phyloP scores from a whole-genome alignment of 2,888 invertebrate species.

The Liodrosophila aerea region DNA sequence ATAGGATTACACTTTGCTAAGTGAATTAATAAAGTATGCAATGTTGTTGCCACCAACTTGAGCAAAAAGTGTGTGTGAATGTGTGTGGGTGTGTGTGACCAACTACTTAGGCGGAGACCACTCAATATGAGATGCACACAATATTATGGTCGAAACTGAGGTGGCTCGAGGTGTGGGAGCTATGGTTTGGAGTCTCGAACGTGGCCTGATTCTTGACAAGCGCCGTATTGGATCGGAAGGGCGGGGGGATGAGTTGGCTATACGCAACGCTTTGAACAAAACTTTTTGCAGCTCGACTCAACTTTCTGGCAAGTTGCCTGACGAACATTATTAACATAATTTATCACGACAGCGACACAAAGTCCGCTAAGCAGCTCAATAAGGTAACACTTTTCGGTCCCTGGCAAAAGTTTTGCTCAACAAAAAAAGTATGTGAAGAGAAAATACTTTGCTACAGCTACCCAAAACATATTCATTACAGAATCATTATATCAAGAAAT shows the following conservation, averaged over 20 bases:
- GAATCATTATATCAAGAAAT: constrained; percentile 44
- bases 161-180: constrained; percentile 10
- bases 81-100: constrained; percentile 46
- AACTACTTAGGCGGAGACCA: constrained; percentile 72
- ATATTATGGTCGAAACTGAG: constrained; percentile 63
- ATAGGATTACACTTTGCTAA: constrained; percentile 79
- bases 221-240: too few relatives aligned
- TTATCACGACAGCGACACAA: constrained; percentile 69
- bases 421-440: not conserved
- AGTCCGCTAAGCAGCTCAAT: constrained; percentile 63
- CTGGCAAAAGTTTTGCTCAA: constrained; percentile 27
- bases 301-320: constrained; percentile 61
- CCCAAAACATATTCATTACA: constrained; percentile 70
- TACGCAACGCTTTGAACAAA: constrained; percentile 28
- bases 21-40: constrained; percentile 77
- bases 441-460: constrained; percentile 23
- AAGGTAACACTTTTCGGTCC: constrained; percentile 71
- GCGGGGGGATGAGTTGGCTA: constrained; percentile 61
- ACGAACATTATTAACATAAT: constrained; percentile 75
- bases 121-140: constrained; percentile 73
- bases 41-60: constrained; percentile 24
- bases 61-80: constrained; percentile 36
- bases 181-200: constrained; percentile 23
- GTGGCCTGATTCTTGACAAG: constrained; percentile 71
- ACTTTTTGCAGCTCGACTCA: constrained; percentile 42